Conservation (phyloP, 2,888 invertebrate species). For the Julus scanicus region DNA sequence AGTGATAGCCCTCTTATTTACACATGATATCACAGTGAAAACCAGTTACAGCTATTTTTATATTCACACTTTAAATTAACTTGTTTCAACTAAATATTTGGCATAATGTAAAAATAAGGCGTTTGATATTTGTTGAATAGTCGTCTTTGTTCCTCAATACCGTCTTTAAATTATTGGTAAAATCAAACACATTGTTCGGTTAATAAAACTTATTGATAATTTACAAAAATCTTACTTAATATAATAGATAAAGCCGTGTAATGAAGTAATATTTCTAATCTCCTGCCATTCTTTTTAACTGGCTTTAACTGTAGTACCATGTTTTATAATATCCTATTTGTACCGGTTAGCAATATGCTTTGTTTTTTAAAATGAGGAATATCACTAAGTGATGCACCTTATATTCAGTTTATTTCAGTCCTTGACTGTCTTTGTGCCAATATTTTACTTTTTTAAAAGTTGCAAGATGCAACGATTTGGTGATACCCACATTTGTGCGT, state of each 20-base stretch:
- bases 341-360: constrained; percentile 6
- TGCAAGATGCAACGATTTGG: background rate
- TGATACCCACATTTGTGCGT: background rate
- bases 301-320: background rate
- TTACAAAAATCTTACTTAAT: no score
- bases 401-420: background rate
- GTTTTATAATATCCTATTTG: background rate
- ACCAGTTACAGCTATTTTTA: background rate
- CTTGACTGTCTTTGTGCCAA: constrained; percentile 6
- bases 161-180: no score
- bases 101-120: no score
- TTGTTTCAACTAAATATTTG: background rate
- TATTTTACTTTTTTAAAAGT: background rate
- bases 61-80: background rate
- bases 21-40: background rate
- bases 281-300: background rate
- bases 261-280: no score
- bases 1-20: background rate
- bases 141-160: no score
- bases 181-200: no score
- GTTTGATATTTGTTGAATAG: no score
- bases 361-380: background rate
- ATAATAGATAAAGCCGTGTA: no score
- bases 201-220: no score
- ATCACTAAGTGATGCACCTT: constrained; percentile 9